A percentile compares a stretch with the other conserved stretches of the same genome.
Conservation (phyloP, 2,113 vertebrate species). For the Chamaea fasciata region DNA sequence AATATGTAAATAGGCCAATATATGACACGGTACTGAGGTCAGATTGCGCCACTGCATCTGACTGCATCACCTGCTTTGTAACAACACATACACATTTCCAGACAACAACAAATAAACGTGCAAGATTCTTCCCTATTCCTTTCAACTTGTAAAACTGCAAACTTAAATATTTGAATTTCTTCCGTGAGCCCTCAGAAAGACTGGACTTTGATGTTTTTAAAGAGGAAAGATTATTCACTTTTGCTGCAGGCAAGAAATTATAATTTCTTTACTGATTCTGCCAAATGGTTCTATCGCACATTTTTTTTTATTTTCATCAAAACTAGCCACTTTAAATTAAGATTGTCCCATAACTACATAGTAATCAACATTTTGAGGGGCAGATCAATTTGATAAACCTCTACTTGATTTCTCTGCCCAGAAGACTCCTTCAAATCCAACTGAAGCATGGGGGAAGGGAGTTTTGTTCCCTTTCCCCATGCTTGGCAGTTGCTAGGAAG, state of each 20-base stretch:
- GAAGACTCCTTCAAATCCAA: background rate
- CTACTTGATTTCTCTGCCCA: background rate
- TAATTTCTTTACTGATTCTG: slow-evolving; percentile 51
- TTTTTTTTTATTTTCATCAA: slow-evolving; percentile 35
- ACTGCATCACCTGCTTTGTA: slow-evolving; percentile 1
- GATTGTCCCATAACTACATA: background rate
- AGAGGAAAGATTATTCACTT: slow-evolving; percentile 39
- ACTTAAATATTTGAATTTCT: slow-evolving; percentile 49
- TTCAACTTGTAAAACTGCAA: slow-evolving; percentile 20
- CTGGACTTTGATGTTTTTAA: slow-evolving; percentile 61
- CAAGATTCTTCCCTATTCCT: slow-evolving; percentile 8
- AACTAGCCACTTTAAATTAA: slow-evolving; percentile 44
- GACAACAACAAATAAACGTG: background rate
- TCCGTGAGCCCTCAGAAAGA: slow-evolving; percentile 41
- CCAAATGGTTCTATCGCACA: background rate
- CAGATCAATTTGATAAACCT: background rate
- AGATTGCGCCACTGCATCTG: background rate
- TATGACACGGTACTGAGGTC: background rate
- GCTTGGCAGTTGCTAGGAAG: background rate
- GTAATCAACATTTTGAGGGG: background rate
- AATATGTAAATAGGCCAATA: background rate
- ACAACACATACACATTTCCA: background rate
- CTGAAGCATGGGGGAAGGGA: background rate
- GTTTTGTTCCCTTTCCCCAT: background rate
- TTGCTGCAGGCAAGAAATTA: slow-evolving; percentile 54